phyloP scores from a whole-genome alignment of 2,888 invertebrate genomes.

The Schizaphis graminum region DNA sequence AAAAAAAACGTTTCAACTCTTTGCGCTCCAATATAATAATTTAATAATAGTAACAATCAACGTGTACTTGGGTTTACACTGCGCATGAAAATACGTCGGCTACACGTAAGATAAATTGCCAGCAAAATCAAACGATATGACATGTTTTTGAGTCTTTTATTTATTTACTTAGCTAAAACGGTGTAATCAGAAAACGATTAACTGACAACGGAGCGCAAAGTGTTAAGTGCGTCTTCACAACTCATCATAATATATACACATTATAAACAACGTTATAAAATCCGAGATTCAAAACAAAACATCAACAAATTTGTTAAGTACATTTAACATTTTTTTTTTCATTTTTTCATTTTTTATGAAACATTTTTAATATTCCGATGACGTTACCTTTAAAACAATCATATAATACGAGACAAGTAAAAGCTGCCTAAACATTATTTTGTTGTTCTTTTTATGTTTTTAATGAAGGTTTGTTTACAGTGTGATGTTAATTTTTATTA shows the following conservation, averaged over 20 bases:
- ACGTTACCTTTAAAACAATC: conserved; percentile 45
- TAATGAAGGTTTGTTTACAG: conserved; percentile 49
- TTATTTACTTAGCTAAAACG: not conserved
- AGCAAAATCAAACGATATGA: not conserved
- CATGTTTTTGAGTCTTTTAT: not conserved
- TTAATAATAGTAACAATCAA: conserved; percentile 49
- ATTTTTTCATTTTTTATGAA: conserved; percentile 32
- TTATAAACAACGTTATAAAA: conserved; percentile 63
- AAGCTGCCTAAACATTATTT: conserved; percentile 47
- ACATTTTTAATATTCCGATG: conserved; percentile 47
- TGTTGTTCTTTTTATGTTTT: conserved; percentile 18
- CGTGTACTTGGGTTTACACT: not conserved
- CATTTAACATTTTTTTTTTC: conserved; percentile 43
- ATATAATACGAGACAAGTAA: conserved; percentile 38
- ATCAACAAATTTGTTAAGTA: conserved; percentile 62
- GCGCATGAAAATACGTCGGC: not conserved
- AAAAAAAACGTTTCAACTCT: conserved; percentile 48
- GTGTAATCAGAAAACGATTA: conserved; percentile 28
- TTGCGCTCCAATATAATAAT: conserved; percentile 50
- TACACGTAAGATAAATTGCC: not conserved
- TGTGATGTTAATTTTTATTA: conserved; percentile 14
- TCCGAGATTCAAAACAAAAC: conserved; percentile 59
- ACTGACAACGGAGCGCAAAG: conserved; percentile 52
- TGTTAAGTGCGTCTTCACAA: conserved; percentile 58
- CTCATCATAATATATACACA: conserved; percentile 57